Percentiles rank a stretch among this genome's conserved stretches.
phyloP scores from a whole-genome alignment of 2,797 vertebrate species.

The Agapornis canus region DNA sequence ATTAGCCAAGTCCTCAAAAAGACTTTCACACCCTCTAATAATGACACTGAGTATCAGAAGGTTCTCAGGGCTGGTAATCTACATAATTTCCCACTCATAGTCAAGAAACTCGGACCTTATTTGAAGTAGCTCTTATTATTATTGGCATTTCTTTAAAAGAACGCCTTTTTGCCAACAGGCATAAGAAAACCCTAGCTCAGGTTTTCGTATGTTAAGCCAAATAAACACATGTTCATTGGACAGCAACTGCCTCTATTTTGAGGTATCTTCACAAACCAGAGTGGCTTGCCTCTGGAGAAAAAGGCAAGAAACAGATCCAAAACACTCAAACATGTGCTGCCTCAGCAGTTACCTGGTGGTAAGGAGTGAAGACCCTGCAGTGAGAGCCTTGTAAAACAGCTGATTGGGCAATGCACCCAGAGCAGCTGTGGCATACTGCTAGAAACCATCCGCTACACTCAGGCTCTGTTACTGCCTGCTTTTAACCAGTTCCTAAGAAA shows the following conservation, averaged over 20 bases:
- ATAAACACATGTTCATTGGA: constrained; percentile 33
- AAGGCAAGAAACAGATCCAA: constrained; percentile 20
- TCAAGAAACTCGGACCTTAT: constrained; percentile 36
- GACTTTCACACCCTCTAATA: constrained; percentile 57
- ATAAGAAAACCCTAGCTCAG: constrained; percentile 33
- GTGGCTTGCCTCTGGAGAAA: not conserved
- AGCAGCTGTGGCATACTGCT: not conserved
- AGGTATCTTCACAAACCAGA: not conserved
- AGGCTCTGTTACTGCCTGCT: not conserved
- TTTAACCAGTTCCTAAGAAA: not conserved
- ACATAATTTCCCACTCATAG: constrained; percentile 57
- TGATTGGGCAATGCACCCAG: not conserved
- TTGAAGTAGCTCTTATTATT: constrained; percentile 53
- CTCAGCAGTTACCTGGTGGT: constrained; percentile 15
- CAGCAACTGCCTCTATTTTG: constrained; percentile 9
- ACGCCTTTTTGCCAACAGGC: constrained; percentile 28
- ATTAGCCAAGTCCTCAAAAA: constrained; percentile 41
- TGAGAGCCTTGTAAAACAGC: not conserved
- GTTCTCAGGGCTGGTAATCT: constrained; percentile 58
- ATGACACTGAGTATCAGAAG: not conserved
- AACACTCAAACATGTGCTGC: not conserved
- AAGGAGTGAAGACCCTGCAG: not conserved
- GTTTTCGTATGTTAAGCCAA: constrained; percentile 31
- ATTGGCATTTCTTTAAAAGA: constrained; percentile 55
- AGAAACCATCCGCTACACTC: not conserved